Evolutionary conservation across 2,888 invertebrate species (phyloP).

Genomic region (Thyatira batis): DNA sequence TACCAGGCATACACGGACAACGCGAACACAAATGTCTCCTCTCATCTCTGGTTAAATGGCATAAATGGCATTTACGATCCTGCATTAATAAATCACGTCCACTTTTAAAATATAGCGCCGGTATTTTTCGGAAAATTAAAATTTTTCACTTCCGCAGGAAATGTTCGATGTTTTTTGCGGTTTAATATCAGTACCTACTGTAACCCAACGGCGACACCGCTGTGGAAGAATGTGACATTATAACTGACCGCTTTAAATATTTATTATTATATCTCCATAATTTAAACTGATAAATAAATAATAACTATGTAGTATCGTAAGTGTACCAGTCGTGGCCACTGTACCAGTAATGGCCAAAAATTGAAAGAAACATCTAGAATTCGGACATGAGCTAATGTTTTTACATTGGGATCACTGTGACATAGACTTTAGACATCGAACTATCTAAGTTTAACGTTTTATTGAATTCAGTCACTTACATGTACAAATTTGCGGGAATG

Average conservation of each 20-base stretch:
- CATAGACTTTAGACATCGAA: too few species aligned
- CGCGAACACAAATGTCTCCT: conserved; percentile 49
- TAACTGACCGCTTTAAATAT: conserved; percentile 23
- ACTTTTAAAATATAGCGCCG: conserved; percentile 68
- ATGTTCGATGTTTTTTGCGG: conserved; percentile 68
- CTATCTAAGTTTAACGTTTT: too few species aligned
- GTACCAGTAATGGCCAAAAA: too few species aligned
- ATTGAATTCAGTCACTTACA: too few species aligned
- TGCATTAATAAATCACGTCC: conserved; percentile 70
- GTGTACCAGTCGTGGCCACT: too few species aligned
- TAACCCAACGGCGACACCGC: conserved; percentile 32
- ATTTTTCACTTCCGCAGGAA: conserved; percentile 63
- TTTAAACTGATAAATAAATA: too few species aligned
- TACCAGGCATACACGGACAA: conserved; percentile 41
- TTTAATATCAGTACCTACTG: conserved; percentile 57
- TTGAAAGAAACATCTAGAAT: too few species aligned
- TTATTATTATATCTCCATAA: conserved; percentile 1
- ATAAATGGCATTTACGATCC: conserved; percentile 62
- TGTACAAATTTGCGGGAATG: too few species aligned
- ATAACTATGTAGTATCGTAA: too few species aligned
- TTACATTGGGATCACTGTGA: too few species aligned
- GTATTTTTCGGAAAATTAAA: conserved; percentile 63
- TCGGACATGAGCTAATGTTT: too few species aligned
- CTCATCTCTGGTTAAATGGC: conserved; percentile 56
- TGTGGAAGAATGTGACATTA: conserved; percentile 31